Conservation (phyloP, 2,888 invertebrate species). For the Lomographa bimaculata region DNA sequence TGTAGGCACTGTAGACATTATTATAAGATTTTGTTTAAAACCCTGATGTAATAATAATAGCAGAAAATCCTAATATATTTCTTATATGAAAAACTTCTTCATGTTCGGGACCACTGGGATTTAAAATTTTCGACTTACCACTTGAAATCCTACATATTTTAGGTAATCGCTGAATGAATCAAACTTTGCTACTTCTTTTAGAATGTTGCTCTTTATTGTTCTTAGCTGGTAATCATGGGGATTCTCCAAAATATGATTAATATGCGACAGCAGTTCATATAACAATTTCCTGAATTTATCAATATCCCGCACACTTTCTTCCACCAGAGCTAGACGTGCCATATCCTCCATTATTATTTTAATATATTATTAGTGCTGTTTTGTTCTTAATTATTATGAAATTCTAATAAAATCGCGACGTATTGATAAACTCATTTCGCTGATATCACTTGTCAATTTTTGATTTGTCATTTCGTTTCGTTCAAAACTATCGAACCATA, state of each 20-base stretch:
- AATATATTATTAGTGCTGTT: slow-evolving; percentile 27
- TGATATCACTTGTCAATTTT: slow-evolving; percentile 64
- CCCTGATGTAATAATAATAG: no score
- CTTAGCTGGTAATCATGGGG: slow-evolving; percentile 63
- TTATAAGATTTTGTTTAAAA: no score
- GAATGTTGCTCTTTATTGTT: slow-evolving; percentile 50
- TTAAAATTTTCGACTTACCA: slow-evolving; percentile 51
- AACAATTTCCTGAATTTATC: slow-evolving; percentile 60
- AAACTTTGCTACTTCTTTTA: slow-evolving; percentile 48
- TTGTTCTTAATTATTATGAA: slow-evolving; percentile 22
- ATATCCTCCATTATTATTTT: slow-evolving; percentile 67
- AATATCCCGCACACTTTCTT: slow-evolving; percentile 56
- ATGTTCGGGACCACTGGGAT: no score
- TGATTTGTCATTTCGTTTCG: slow-evolving; percentile 59
- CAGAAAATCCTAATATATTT: no score
- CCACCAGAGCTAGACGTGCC: slow-evolving; percentile 73
- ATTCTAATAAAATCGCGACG: slow-evolving; percentile 26
- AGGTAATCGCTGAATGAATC: slow-evolving; percentile 62
- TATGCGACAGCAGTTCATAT: slow-evolving; percentile 55
- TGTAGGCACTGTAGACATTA: no score
- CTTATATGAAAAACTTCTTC: no score
- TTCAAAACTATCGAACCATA: slow-evolving; percentile 38
- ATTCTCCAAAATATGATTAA: slow-evolving; percentile 64
- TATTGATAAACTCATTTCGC: slow-evolving; percentile 43
- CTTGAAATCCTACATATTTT: slow-evolving; percentile 65